Conservation (phyloP, 2,797 vertebrate genomes). For the Synaphobranchus kaupii region DNA sequence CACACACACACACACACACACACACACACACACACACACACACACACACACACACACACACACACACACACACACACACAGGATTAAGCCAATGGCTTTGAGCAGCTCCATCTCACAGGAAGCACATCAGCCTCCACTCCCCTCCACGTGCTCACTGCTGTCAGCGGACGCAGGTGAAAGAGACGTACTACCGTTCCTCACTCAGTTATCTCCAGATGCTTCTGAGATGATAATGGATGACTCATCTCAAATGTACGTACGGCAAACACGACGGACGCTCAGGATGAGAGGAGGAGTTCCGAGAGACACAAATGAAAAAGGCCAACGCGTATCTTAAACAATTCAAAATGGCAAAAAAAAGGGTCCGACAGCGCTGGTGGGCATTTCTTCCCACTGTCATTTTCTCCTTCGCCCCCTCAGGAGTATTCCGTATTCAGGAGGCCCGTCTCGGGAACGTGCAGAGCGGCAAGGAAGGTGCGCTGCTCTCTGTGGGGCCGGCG, state of each 20-base stretch:
- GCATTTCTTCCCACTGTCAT: not conserved
- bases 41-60: not conserved
- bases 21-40: not conserved
- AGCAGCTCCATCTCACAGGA: conserved; percentile 42
- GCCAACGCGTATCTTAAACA: not conserved
- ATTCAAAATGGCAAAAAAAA: not conserved
- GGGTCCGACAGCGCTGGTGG: no score
- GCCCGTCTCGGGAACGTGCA: not conserved
- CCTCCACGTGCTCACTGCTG: conserved; percentile 45
- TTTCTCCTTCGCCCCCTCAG: conserved; percentile 27
- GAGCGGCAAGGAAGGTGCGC: conserved; percentile 7
- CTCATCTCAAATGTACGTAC: not conserved
- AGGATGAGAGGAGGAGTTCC: not conserved
- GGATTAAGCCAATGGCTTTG: conserved; percentile 51
- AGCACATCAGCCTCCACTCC: conserved; percentile 40
- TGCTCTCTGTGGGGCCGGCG: conserved; percentile 11
- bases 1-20: not conserved
- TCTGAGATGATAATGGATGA: conserved; percentile 39
- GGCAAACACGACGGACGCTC: no score
- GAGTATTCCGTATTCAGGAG: not conserved
- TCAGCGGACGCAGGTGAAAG: conserved; percentile 45
- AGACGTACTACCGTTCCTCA: conserved; percentile 44
- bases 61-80: not conserved
- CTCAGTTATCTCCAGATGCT: conserved; percentile 49
- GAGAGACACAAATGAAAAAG: not conserved